phyloP scores from a whole-genome alignment of 2,888 invertebrate genomes.

The Fragum sueziense region DNA sequence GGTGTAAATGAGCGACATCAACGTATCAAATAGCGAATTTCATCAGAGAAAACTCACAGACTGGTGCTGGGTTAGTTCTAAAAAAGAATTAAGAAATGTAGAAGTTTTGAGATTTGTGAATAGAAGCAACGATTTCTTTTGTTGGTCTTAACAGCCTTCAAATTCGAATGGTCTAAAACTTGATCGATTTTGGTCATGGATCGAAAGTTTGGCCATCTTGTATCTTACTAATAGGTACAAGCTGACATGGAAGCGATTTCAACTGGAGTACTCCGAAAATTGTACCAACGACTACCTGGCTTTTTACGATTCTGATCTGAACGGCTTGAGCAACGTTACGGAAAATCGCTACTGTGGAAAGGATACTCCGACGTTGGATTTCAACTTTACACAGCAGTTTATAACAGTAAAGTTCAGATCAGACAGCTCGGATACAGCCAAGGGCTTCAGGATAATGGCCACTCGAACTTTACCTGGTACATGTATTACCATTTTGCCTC shows the following conservation, averaged over 20 bases:
- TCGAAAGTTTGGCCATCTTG: no score
- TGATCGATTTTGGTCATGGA: no score
- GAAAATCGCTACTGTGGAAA: constrained; percentile 56
- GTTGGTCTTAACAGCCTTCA: no score
- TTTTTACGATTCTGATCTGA: constrained; percentile 47
- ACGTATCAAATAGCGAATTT: no score
- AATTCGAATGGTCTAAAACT: no score
- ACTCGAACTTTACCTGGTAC: constrained; percentile 62
- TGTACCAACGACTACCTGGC: constrained; percentile 59
- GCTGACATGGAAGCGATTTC: constrained; percentile 55
- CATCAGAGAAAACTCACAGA: no score
- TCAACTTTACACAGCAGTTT: constrained; percentile 48
- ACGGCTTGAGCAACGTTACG: constrained; percentile 16
- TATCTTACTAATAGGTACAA: constrained; percentile 60
- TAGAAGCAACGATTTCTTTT: no score
- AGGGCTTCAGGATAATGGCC: constrained; percentile 60
- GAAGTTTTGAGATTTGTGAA: no score
- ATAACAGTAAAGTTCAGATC: constrained; percentile 55
- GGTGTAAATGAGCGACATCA: no score
- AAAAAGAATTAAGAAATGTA: no score
- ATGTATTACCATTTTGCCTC: no score
- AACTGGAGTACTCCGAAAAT: constrained; percentile 46
- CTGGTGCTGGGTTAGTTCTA: no score
- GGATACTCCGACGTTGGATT: constrained; percentile 25
- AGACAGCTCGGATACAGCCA: constrained; percentile 42